Percentiles rank a stretch among this genome's conserved stretches.
Evolutionary conservation across 2,113 vertebrate species (phyloP).

Genomic region (Amphilophus citrinellus): DNA sequence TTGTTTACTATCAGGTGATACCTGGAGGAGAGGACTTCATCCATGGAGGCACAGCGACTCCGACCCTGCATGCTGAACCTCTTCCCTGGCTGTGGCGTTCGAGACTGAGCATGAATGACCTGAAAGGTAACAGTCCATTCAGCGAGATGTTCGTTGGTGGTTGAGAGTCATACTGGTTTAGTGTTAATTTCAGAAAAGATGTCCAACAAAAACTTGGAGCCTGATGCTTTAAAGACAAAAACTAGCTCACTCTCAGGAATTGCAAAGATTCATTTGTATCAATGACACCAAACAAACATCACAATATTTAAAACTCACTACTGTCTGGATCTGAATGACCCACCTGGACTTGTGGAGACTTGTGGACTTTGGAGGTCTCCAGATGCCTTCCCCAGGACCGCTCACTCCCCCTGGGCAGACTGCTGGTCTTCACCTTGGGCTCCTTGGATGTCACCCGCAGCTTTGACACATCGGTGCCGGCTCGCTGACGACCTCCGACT

Average conservation of each 20-base stretch:
- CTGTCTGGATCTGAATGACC: neutral
- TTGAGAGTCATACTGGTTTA: neutral
- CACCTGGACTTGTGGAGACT: slow-evolving; percentile 53
- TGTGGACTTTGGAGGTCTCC: slow-evolving; percentile 75
- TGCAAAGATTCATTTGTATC: too few relatives aligned
- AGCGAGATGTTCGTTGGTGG: neutral
- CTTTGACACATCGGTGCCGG: slow-evolving; percentile 84
- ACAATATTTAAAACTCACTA: too few relatives aligned
- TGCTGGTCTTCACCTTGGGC: slow-evolving; percentile 75
- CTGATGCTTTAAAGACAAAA: neutral
- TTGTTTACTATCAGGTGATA: neutral
- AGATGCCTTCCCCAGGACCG: slow-evolving; percentile 74
- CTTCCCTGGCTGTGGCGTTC: slow-evolving; percentile 89
- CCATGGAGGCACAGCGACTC: slow-evolving; percentile 92
- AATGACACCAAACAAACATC: too few relatives aligned
- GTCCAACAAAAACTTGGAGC: neutral
- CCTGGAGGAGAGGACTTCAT: slow-evolving; percentile 86
- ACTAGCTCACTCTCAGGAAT: too few relatives aligned
- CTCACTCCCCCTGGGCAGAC: slow-evolving; percentile 78
- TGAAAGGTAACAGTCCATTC: neutral
- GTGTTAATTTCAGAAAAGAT: neutral
- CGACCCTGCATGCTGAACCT: slow-evolving; percentile 84
- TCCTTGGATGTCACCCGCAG: slow-evolving; percentile 53
- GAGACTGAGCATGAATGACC: slow-evolving; percentile 80
- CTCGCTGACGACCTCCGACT: slow-evolving; percentile 77